Percentiles rank a stretch among this genome's conserved stretches.
Conservation (phyloP, 2,888 invertebrate species). For the Apodemia zela region DNA sequence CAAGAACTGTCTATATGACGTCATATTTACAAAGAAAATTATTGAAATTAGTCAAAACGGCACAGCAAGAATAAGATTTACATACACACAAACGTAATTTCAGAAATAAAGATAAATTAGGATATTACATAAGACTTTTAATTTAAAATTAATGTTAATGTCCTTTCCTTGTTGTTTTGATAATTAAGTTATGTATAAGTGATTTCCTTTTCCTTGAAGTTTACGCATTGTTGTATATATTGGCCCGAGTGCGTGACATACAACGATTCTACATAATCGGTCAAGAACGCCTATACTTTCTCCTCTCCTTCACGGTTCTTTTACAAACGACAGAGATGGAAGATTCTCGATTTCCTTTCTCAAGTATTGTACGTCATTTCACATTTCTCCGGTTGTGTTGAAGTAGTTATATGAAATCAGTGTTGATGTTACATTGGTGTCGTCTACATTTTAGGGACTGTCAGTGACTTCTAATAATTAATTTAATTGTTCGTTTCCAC, state of each 20-base stretch:
- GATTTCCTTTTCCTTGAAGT: conserved; percentile 22
- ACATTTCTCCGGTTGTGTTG: conserved; percentile 67
- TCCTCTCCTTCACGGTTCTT: conserved; percentile 49
- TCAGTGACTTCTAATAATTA: conserved; percentile 52
- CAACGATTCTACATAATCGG: conserved; percentile 64
- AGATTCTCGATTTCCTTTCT: conserved; percentile 69
- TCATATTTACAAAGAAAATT: no score
- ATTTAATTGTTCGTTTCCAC: conserved; percentile 51
- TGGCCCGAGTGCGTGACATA: conserved; percentile 56
- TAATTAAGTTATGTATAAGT: conserved; percentile 21
- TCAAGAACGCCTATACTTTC: conserved; percentile 61
- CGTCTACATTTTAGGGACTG: conserved; percentile 62
- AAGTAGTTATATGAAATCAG: conserved; percentile 60
- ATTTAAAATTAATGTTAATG: conserved; percentile 16
- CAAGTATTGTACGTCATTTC: conserved; percentile 59
- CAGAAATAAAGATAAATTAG: background rate
- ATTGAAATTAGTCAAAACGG: no score
- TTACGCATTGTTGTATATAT: conserved; percentile 33
- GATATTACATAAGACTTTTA: background rate
- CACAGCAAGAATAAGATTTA: no score
- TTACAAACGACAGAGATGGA: conserved; percentile 52
- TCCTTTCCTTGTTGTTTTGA: conserved; percentile 6
- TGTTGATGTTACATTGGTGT: conserved; percentile 60
- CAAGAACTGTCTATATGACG: background rate
- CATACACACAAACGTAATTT: no score